phyloP scores from a whole-genome alignment of 2,113 vertebrate species.

The Anoura caudifer region DNA sequence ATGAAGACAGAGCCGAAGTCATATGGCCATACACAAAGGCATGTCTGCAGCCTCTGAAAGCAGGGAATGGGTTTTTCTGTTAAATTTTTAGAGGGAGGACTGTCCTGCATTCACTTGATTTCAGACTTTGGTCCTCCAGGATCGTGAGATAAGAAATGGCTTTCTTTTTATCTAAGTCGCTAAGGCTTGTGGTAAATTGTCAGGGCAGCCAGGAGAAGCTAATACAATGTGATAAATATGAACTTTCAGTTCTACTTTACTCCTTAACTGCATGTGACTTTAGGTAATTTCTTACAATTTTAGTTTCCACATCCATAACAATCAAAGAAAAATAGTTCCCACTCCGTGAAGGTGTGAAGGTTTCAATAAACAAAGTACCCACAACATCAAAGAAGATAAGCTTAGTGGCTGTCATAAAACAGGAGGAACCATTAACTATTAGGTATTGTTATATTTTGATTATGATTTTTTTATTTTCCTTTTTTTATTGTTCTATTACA shows the following conservation, averaged over 20 bases:
- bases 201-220: not conserved
- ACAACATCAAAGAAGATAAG: not conserved
- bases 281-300: not conserved
- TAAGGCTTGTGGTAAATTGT: not conserved
- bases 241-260: not conserved
- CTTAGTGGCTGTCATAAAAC: not conserved
- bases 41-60: not conserved
- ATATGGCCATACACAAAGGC: not conserved
- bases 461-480: no score
- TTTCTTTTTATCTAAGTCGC: not conserved
- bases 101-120: not conserved
- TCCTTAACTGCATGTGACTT: not conserved
- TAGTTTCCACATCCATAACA: not conserved
- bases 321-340: not conserved
- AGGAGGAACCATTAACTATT: not conserved
- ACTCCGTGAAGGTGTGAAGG: not conserved
- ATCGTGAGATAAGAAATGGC: not conserved
- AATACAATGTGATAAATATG: not conserved
- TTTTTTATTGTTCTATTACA: no score
- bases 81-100: fast-evolving
- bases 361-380: not conserved
- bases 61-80: not conserved
- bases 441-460: not conserved
- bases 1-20: not conserved
- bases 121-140: not conserved